Base-by-base conservation (phyloP, 2,113 vertebrate genomes). In the Poicephalus meyeri region DNA sequence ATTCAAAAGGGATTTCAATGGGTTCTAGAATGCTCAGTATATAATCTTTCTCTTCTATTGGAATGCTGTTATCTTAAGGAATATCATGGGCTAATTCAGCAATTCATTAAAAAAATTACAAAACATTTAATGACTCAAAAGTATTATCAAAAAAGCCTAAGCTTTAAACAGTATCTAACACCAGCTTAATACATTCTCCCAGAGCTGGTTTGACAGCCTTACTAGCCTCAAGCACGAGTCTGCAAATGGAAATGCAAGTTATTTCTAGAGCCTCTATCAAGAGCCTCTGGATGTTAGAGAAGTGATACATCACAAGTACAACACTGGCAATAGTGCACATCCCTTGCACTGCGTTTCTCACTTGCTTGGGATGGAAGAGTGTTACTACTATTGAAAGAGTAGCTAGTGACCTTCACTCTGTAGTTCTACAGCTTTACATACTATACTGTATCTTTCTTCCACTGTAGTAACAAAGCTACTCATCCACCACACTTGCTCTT, bases 231-330 rank as follows among this genome's bases (percentile, higher is more conserved):
- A 86, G 20, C 26, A 29, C 53, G 77, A 83, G 29, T 18, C 50
- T 50, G 65, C 31, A 88, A 92, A 89, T 14, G 26, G 78, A 89
- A 91, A 94, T 39, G 20, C 47, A 85, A 60, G 65, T 66, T 93
- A 71, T 79, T 91, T 93, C 94, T 82, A 69, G 80, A 74, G 56
- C 49, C 49, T 74, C 70, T 73, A 39, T 89, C 61, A 72, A 91
- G 29, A 97, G 65, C 29, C 41, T 82, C 56, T 65, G 79, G 17
- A 66, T 55, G n/a, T 58, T 55, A 88, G 25, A 93, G 81, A 3
- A 39, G 65, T 33, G 37, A 90, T 35, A 66, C 58, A 74, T 9
- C 49, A 80, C 17, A 88, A 69, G 41, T 18, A 69, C 9, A 52
- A 24, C 0, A 0, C 46, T 61, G n/a, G 28, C 76, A 77, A 69